A percentile compares a stretch with the other conserved stretches of the same genome.
Conservation (phyloP, 2,888 invertebrate species). For the Spicauda simplicius region DNA sequence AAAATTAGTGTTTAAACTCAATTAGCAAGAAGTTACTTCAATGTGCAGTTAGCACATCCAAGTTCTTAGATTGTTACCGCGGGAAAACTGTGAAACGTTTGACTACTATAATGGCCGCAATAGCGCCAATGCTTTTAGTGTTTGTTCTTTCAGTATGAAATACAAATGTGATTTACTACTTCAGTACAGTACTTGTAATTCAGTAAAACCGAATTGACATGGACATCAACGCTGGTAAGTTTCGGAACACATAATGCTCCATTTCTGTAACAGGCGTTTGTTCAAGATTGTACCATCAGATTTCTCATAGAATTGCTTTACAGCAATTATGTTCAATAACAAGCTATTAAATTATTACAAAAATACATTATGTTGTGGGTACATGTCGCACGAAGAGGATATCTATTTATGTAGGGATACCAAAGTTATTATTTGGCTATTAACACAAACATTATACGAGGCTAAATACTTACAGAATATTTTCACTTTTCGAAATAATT, state of each 20-base stretch:
- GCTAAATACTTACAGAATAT: slow-evolving; percentile 21
- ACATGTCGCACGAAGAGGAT: not conserved
- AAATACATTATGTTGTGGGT: not conserved
- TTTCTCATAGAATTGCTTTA: slow-evolving; percentile 10
- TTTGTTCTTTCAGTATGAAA: slow-evolving; percentile 69
- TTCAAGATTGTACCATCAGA: slow-evolving; percentile 1
- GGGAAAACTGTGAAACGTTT: slow-evolving; percentile 82
- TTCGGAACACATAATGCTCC: slow-evolving; percentile 14
- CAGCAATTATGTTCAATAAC: slow-evolving; percentile 4
- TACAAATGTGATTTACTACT: slow-evolving; percentile 57
- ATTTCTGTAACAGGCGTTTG: slow-evolving; percentile 19
- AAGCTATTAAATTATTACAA: not conserved
- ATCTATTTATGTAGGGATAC: not conserved
- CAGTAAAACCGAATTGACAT: slow-evolving; percentile 68
- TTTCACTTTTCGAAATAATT: slow-evolving; percentile 22
- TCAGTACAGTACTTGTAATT: slow-evolving; percentile 55
- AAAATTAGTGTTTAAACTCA: slow-evolving; percentile 22
- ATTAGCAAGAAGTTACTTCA: slow-evolving; percentile 10
- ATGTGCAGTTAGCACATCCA: slow-evolving; percentile 26
- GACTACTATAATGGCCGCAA: slow-evolving; percentile 83
- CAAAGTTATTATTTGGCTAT: not conserved
- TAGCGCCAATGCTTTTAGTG: slow-evolving; percentile 81
- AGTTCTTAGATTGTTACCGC: slow-evolving; percentile 61
- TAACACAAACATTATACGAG: not conserved
- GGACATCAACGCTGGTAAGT: slow-evolving; percentile 82